Conservation (phyloP, 2,888 invertebrate genomes). For the Mythimna vitellina region DNA sequence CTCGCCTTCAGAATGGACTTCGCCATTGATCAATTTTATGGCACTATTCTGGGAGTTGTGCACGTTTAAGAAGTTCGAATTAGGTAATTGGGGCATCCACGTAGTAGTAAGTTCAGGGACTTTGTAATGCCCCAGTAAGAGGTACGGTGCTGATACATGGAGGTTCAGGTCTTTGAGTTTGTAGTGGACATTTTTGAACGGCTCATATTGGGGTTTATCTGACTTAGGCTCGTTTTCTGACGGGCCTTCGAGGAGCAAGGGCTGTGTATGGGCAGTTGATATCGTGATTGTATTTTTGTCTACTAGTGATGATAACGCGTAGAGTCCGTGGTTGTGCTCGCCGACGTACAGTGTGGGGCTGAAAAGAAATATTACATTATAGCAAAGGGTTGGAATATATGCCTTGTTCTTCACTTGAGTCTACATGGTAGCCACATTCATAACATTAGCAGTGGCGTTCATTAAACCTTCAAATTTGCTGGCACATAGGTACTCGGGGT, state of each 20-base stretch:
- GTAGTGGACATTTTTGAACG: slow-evolving; percentile 87
- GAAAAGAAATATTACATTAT: slow-evolving; percentile 71
- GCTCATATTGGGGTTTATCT: slow-evolving; percentile 83
- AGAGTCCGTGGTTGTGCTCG: slow-evolving; percentile 95
- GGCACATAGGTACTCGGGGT: too few species aligned
- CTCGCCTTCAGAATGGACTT: slow-evolving; percentile 78
- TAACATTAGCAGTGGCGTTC: not conserved
- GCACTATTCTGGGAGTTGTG: slow-evolving; percentile 73
- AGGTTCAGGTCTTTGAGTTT: slow-evolving; percentile 84
- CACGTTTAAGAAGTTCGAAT: slow-evolving; percentile 76
- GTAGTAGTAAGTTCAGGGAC: slow-evolving; percentile 91
- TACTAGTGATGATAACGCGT: slow-evolving; percentile 97
- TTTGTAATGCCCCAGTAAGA: slow-evolving; percentile 93
- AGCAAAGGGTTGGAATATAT: not conserved
- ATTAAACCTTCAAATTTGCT: not conserved
- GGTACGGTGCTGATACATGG: slow-evolving; percentile 84
- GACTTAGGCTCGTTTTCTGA: slow-evolving; percentile 70
- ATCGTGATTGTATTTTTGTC: slow-evolving; percentile 97
- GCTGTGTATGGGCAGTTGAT: slow-evolving; percentile 92
- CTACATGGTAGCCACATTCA: too few species aligned
- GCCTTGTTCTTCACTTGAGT: too few species aligned
- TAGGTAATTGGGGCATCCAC: slow-evolving; percentile 85
- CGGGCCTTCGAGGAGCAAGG: slow-evolving; percentile 94
- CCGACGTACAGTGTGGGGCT: slow-evolving; percentile 98
- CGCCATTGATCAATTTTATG: slow-evolving; percentile 83